phyloP scores from a whole-genome alignment of 2,888 invertebrate species.

The Eupithecia subumbrata region DNA sequence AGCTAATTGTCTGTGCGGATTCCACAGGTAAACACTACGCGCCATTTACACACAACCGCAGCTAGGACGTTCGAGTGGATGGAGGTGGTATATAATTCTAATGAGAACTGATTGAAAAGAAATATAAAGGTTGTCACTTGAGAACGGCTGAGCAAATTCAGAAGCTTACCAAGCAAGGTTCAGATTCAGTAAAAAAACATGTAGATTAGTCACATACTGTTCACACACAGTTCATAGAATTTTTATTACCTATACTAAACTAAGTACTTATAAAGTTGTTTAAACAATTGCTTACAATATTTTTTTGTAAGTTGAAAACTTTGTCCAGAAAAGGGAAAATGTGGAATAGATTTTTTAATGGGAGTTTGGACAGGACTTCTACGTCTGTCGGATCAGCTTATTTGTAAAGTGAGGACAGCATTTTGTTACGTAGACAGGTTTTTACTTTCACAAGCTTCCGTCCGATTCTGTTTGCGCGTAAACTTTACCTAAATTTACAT shows the following conservation, averaged over 20 bases:
- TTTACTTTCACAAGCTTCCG: neutral
- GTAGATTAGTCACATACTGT: no score
- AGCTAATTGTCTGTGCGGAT: constrained; percentile 82
- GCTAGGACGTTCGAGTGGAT: constrained; percentile 46
- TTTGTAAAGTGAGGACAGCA: neutral
- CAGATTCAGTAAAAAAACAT: neutral
- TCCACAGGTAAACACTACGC: constrained; percentile 79
- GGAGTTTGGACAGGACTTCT: neutral
- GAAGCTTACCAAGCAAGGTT: neutral
- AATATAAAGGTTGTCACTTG: neutral
- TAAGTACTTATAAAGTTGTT: no score
- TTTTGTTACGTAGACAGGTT: neutral
- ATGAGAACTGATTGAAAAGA: neutral
- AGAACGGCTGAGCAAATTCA: neutral
- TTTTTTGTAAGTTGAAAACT: neutral
- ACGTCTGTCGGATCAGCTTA: neutral
- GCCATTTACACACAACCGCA: constrained; percentile 62
- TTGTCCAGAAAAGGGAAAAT: neutral
- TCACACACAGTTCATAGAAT: no score
- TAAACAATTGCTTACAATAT: no score
- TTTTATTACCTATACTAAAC: neutral
- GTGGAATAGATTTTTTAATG: neutral
- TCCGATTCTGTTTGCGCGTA: neutral
- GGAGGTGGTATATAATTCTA: constrained; percentile 7
- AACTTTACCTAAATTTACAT: no score